These are phyloP conservation scores for Cataglyphis rosenhaueri DNA, from an alignment of 2,888 invertebrate species.

Conservation along the genomic window DNA sequence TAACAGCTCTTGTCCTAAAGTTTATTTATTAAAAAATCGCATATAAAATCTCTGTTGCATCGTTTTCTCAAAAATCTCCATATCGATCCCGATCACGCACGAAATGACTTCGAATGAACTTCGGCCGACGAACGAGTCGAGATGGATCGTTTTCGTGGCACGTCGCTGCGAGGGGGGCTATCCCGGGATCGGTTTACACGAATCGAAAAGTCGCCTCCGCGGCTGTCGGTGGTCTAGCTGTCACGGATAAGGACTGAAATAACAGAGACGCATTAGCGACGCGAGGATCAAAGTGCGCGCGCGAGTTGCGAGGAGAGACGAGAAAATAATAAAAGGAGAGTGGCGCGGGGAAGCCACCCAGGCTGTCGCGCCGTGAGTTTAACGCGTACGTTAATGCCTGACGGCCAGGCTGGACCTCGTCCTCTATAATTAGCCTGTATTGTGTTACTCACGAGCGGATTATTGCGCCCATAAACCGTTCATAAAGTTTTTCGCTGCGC, in stretches of 20 bases:
- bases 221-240: conserved; percentile 65
- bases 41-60: conserved; percentile 43
- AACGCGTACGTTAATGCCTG: conserved; percentile 80
- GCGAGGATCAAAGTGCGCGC: conserved; percentile 80
- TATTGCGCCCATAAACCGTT: conserved; percentile 81
- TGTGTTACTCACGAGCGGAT: conserved; percentile 83
- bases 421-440: conserved; percentile 84
- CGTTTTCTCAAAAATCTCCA: conserved; percentile 53
- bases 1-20: conserved; percentile 31
- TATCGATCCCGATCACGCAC: conserved; percentile 54
- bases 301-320: conserved; percentile 58
- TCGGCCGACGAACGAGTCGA: conserved; percentile 36
- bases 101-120: too few relatives aligned
- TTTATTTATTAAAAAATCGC: conserved; percentile 6
- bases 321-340: conserved; percentile 47
- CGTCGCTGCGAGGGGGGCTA: conserved; percentile 22
- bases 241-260: conserved; percentile 82
- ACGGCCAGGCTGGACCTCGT: conserved; percentile 76
- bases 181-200: conserved; percentile 74
- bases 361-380: conserved; percentile 78
- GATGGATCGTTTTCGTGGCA: conserved; percentile 45
- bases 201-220: conserved; percentile 71
- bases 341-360: conserved; percentile 80
- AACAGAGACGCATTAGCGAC: conserved; percentile 83
- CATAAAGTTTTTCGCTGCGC: conserved; percentile 77